Base-by-base conservation (phyloP, 2,113 vertebrate genomes). In the Rhea americana region DNA sequence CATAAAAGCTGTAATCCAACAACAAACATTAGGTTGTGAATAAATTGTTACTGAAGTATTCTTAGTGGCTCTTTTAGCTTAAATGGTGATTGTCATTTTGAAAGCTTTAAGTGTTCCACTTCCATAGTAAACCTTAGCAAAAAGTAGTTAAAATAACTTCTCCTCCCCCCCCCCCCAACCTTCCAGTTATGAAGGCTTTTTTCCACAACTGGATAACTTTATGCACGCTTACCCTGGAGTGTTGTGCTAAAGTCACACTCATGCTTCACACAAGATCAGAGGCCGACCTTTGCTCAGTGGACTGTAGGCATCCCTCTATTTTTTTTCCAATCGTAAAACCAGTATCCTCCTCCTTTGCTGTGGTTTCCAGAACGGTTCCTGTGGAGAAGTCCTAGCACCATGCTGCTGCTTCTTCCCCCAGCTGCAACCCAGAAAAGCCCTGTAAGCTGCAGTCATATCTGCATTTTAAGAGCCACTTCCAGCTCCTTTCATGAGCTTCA, bases 51-150 rank as follows among this genome's bases (percentile, higher is more conserved):
- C 48, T 96, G 82, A 89, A 68, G 82, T 93, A 81, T 71, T 88
- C 35, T 86, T 82, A 80, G 53, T 87, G 85, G 37, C 56, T 95
- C 95, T 94, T 94, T 96, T 94, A 92, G 95, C 80, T 82, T 94
- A 71, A 86, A 87, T 32, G 66, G 55, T 93, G 90, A 93, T 90
- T 93, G 85, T 94, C 66, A 84, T 94, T 95, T 93, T 95, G 82
- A 91, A 48, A 50, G 56, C 61, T 93, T 95, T 92, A 72, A 89
- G 68, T 79, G 55, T 89, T 93, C 92, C 85, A 79, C 94, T 95
- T 32, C 85, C 10, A 48, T 25, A 13, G 73, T 83, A 91, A 89
- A 87, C 37, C 22, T 1, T 82, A 43, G 41, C 0, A 2, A 88
- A 81, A 88, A 93, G 56, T 71, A 35, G 63, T 92, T 94, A 92